A percentile compares a stretch with the other conserved stretches of the same genome.
Conservation (phyloP, 2,888 invertebrate species). For the Scaptomyza parva region DNA sequence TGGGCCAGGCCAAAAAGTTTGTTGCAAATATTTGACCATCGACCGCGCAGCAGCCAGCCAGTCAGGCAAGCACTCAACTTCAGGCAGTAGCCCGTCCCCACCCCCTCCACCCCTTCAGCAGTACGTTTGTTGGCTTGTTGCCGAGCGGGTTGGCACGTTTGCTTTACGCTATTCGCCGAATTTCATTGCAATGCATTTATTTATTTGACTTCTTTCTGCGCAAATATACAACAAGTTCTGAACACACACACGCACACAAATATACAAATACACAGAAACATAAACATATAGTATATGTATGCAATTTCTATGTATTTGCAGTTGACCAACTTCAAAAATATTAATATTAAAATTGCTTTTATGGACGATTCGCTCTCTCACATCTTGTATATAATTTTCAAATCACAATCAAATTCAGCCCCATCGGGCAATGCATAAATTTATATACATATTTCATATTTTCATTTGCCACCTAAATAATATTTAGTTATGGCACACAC, state of each 20-base stretch:
- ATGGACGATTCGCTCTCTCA: slow-evolving; percentile 57
- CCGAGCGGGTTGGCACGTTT: slow-evolving; percentile 55
- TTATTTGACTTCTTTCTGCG: slow-evolving; percentile 71
- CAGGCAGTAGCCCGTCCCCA: slow-evolving; percentile 1
- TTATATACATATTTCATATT: not conserved
- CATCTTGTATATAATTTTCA: slow-evolving; percentile 66
- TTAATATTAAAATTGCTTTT: slow-evolving; percentile 73
- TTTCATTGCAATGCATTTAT: slow-evolving; percentile 73
- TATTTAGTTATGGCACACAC: slow-evolving; percentile 44
- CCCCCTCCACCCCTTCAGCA: not conserved
- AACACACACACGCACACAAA: slow-evolving; percentile 33
- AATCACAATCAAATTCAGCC: slow-evolving; percentile 34
- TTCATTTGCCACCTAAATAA: slow-evolving; percentile 46
- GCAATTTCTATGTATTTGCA: slow-evolving; percentile 22
- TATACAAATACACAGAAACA: no score
- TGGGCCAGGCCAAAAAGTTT: slow-evolving; percentile 72
- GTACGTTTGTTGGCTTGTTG: slow-evolving; percentile 46
- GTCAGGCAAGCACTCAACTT: slow-evolving; percentile 31
- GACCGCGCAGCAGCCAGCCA: slow-evolving; percentile 50
- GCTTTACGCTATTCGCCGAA: slow-evolving; percentile 46
- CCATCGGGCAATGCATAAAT: slow-evolving; percentile 14
- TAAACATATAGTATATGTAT: slow-evolving; percentile 2
- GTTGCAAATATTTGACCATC: slow-evolving; percentile 78
- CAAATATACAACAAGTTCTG: slow-evolving; percentile 49
- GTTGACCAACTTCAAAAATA: slow-evolving; percentile 57